Evolutionary conservation across 1,140 invertebrate species (phyloP), one percentile per base, ranked within the genome.

Genomic region (Brevipalpus yothersi): DNA sequence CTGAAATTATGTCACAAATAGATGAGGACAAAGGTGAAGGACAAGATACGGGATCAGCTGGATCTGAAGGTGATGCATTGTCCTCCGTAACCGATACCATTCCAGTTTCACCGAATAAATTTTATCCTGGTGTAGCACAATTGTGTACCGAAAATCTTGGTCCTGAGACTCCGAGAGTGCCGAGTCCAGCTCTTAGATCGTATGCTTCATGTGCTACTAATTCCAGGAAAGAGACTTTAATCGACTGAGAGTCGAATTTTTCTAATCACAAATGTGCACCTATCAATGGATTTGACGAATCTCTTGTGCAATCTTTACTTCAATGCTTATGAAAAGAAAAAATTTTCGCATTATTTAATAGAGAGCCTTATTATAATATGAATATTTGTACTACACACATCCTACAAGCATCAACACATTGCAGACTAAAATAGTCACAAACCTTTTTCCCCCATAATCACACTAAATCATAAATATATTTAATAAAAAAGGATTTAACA

Each of bases 71-170:
- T 49, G 58, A 17, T 21, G 43, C 31, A 49, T 17, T 58, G 19
- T 49, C 43, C 1, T 58, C 58, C 1, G 39, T 58, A 13, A 58
- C 58, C 17, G 45, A 58, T 53, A 53, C 58, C 9, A 17, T 58
- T 31, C 15, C 17, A 10, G 15, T 19, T 13, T 53, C 58, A 15
- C 43, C 45, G 5, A 49, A 39, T 19, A 53, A 53, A 51, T 42
- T 58, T 42, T 58, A 58, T 58, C 58, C 58, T 15, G 58, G 58
- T 11, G 45, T 58, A 3, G 58, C 58, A 19, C 41, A 57, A 41
- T 41, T 55, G 2, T 55, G 53, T 39, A 19, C 21, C n/a, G 49
- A 51, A 19, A 19, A n/a, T 51, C n/a, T 19, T 8, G 49, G 21
- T 2, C n/a, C n/a, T 17, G 49, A 19, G 3, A 31, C 31, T 51